Evolutionary conservation across 2,113 vertebrate genomes (phyloP).

Genomic region (Microcebus lehilahytsara): DNA sequence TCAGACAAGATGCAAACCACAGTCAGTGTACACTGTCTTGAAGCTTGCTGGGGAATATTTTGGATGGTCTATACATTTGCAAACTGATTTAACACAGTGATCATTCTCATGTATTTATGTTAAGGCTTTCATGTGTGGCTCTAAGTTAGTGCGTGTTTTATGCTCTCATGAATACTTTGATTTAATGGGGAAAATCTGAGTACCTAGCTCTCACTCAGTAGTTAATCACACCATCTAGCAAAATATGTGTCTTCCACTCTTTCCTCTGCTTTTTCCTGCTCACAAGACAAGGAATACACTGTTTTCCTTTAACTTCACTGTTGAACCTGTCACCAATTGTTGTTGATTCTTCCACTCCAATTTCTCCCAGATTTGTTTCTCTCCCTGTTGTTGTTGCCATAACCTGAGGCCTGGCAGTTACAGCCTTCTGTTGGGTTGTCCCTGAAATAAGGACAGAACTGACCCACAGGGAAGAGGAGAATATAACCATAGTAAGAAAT

Average conservation of each 20-base stretch:
- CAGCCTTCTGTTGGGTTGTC: not conserved
- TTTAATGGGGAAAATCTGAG: not conserved
- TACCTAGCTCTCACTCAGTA: not conserved
- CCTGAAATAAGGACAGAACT: not conserved
- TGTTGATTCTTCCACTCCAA: not conserved
- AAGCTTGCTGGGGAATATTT: not conserved
- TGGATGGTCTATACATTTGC: too few species aligned
- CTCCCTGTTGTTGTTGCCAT: too few species aligned
- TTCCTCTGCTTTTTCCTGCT: not conserved
- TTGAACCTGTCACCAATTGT: not conserved
- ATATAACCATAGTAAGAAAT: not conserved
- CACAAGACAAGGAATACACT: not conserved
- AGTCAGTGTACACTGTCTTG: accelerated
- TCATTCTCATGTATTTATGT: not conserved
- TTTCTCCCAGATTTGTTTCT: not conserved
- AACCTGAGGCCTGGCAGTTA: not conserved
- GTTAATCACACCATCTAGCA: not conserved
- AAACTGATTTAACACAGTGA: not conserved
- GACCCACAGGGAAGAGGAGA: not conserved
- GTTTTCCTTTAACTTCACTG: not conserved
- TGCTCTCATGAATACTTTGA: not conserved
- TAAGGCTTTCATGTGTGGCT: not conserved
- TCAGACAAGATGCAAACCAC: not conserved
- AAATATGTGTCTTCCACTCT: not conserved
- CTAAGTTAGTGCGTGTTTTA: not conserved